Evolutionary conservation across 2,797 vertebrate species (phyloP).

Genomic region (Staurois parvus): DNA sequence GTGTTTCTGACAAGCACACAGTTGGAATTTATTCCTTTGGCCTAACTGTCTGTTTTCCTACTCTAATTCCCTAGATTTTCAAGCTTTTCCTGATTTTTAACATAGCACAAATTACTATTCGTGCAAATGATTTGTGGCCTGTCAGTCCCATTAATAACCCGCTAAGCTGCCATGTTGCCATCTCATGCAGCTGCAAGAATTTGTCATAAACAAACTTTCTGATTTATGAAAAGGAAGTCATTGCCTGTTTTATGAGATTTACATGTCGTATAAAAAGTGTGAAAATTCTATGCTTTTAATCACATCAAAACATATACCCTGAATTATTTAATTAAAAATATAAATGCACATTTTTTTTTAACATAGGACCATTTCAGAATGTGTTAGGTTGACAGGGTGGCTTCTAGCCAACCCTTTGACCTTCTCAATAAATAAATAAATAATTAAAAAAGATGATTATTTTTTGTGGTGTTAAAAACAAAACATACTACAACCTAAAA

Average conservation of each 20-base stretch:
- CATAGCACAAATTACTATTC: slow-evolving; percentile 74
- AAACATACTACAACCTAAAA: background rate
- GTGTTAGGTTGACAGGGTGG: slow-evolving; percentile 2
- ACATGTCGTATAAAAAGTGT: slow-evolving; percentile 71
- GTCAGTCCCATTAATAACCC: slow-evolving; percentile 77
- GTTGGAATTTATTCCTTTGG: slow-evolving; percentile 27
- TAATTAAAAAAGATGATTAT: background rate
- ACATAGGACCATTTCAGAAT: slow-evolving; percentile 27
- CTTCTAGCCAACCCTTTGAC: slow-evolving; percentile 13
- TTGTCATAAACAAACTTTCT: slow-evolving; percentile 75
- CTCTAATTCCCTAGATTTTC: slow-evolving; percentile 66
- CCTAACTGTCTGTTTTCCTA: slow-evolving; percentile 36
- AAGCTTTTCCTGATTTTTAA: slow-evolving; percentile 73
- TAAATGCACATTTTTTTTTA: slow-evolving; percentile 42
- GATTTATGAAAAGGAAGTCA: slow-evolving; percentile 71
- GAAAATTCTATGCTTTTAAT: slow-evolving; percentile 62
- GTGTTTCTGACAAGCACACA: background rate
- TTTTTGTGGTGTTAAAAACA: background rate
- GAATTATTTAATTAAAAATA: slow-evolving; percentile 48
- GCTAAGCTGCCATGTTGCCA: slow-evolving; percentile 76
- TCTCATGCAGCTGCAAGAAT: slow-evolving; percentile 74
- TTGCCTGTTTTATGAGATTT: slow-evolving; percentile 71
- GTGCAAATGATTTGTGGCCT: slow-evolving; percentile 76
- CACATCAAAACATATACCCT: slow-evolving; percentile 47
- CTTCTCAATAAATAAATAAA: background rate